Percentiles rank a stretch among this genome's conserved stretches.
Conservation (phyloP, 2,888 invertebrate species). For the Fissipunctia ypsillon region DNA sequence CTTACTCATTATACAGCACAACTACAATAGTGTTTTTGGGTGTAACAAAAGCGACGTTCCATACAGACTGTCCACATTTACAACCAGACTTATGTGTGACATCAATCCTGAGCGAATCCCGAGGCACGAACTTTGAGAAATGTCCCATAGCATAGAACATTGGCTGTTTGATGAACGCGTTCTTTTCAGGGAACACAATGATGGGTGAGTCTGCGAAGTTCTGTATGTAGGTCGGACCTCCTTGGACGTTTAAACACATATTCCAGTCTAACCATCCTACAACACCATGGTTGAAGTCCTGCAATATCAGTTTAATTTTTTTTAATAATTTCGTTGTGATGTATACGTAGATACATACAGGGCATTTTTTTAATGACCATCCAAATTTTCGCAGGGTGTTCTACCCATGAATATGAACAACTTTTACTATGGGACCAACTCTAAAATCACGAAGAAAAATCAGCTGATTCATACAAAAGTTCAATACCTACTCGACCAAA, state of each 20-base stretch:
- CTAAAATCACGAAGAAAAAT: too few relatives aligned
- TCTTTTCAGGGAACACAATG: constrained; percentile 87
- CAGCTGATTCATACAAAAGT: too few relatives aligned
- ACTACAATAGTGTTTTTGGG: constrained; percentile 78
- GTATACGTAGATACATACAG: too few relatives aligned
- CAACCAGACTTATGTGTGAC: constrained; percentile 24
- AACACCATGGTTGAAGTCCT: constrained; percentile 94
- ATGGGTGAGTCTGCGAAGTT: constrained; percentile 95
- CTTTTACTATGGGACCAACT: too few relatives aligned
- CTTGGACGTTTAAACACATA: constrained; percentile 92
- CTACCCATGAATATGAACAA: too few relatives aligned
- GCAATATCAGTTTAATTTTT: constrained; percentile 51
- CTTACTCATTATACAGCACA: constrained; percentile 83
- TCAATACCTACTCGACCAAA: too few relatives aligned
- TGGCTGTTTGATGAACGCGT: constrained; percentile 97
- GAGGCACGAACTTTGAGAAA: constrained; percentile 88
- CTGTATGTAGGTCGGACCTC: constrained; percentile 95
- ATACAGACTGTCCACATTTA: constrained; percentile 29
- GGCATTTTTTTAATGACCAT: too few relatives aligned
- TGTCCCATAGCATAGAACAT: constrained; percentile 97
- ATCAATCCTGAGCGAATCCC: constrained; percentile 41
- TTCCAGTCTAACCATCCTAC: constrained; percentile 98
- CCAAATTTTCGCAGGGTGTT: too few relatives aligned
- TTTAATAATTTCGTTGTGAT: not conserved
- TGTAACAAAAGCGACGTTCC: constrained; percentile 71